Conservation (phyloP, 2,888 invertebrate species). For the Sepiola atlantica region DNA sequence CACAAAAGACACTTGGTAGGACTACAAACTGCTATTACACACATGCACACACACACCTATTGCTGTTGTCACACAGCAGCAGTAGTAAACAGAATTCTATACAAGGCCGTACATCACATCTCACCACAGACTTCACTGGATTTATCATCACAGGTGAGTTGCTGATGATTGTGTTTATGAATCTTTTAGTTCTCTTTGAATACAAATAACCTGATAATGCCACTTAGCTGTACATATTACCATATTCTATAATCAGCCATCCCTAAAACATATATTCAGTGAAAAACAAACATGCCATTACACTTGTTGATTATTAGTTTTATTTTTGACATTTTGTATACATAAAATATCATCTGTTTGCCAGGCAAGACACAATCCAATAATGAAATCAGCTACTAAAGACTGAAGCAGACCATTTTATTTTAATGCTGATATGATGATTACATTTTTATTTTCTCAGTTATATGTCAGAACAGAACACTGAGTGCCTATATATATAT, state of each 20-base stretch:
- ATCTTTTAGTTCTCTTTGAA: slow-evolving; percentile 32
- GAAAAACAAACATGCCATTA: slow-evolving; percentile 32
- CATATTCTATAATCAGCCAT: background rate
- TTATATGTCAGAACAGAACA: background rate
- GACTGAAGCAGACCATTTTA: slow-evolving; percentile 9
- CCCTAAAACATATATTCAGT: background rate
- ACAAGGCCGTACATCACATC: slow-evolving; percentile 32
- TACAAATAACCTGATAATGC: slow-evolving; percentile 32
- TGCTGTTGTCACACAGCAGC: slow-evolving; percentile 32
- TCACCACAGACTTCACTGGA: slow-evolving; percentile 32
- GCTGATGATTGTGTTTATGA: slow-evolving; percentile 11
- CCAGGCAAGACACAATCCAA: slow-evolving; percentile 21
- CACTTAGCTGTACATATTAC: background rate
- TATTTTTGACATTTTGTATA: slow-evolving; percentile 32
- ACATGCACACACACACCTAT: slow-evolving; percentile 32
- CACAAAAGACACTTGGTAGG: slow-evolving; percentile 32
- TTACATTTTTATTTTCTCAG: slow-evolving; percentile 6
- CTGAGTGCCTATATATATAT: background rate
- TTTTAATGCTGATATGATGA: slow-evolving; percentile 32
- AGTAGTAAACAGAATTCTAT: slow-evolving; percentile 32
- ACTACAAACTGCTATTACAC: slow-evolving; percentile 32
- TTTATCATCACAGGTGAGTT: slow-evolving; percentile 32
- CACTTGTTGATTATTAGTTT: slow-evolving; percentile 32
- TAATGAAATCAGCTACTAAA: slow-evolving; percentile 22
- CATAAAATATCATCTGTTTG: slow-evolving; percentile 32